phyloP scores from a whole-genome alignment of 2,113 vertebrate genomes.

The Pseudonaja textilis region DNA sequence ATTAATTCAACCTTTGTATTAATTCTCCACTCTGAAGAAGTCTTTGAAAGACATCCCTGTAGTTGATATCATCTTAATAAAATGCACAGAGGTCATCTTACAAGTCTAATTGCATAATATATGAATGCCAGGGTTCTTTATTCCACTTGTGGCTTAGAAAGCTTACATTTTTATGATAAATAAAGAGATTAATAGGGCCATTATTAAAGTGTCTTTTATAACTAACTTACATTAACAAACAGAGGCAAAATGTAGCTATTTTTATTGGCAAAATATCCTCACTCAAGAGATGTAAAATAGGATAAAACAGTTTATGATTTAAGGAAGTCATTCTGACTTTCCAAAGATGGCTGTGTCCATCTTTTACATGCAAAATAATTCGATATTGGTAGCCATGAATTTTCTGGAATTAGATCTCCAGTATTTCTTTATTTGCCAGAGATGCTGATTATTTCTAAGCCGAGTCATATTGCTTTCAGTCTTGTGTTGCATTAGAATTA shows the following conservation, averaged over 20 bases:
- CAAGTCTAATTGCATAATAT: slow-evolving; percentile 68
- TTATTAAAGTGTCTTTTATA: slow-evolving; percentile 60
- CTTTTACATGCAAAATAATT: background rate
- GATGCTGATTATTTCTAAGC: background rate
- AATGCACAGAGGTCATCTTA: slow-evolving; percentile 65
- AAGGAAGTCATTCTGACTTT: background rate
- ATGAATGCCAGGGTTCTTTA: slow-evolving; percentile 63
- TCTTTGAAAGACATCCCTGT: slow-evolving; percentile 49
- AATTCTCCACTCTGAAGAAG: slow-evolving; percentile 39
- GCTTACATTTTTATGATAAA: slow-evolving; percentile 59
- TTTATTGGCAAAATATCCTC: slow-evolving; percentile 42
- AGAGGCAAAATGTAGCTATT: slow-evolving; percentile 46
- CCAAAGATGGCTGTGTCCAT: background rate
- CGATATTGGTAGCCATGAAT: background rate
- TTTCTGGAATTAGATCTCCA: background rate
- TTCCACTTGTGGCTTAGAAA: slow-evolving; percentile 55
- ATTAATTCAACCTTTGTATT: slow-evolving; percentile 49
- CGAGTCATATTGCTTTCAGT: background rate
- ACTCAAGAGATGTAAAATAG: slow-evolving; percentile 12
- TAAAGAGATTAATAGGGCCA: slow-evolving; percentile 61
- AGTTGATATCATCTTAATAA: slow-evolving; percentile 69
- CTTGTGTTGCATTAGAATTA: background rate
- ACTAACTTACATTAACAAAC: slow-evolving; percentile 62
- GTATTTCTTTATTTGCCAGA: background rate
- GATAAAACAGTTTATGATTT: slow-evolving; percentile 36